Evolutionary conservation across 2,113 vertebrate species (phyloP), one percentile per base, ranked within the genome.

Genomic region (Zosterops lateralis): DNA sequence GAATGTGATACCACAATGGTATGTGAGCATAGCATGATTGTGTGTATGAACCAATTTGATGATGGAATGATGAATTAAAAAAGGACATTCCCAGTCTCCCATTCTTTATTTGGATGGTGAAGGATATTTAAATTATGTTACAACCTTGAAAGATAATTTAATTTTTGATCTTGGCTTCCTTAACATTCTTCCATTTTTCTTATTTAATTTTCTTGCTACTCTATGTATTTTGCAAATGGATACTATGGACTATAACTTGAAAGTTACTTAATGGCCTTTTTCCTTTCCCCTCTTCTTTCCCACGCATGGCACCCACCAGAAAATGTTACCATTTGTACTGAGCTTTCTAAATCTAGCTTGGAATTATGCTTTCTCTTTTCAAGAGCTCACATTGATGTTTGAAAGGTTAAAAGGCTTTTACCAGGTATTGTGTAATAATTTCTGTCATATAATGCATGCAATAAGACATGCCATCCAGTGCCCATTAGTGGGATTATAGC

Each of bases 261-360:
- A 84, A 64, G 61, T 83, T 84, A 45, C 25, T 74, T 71, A 56
- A 72, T 44, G 44, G 32, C n/a, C 17, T 64, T 15, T 62, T 61
- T 89, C 32, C 26, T 91, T 72, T 32, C 28, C 14, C 21, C 10
- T 6, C 3, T 54, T 88, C 47, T 89, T 84, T 53, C 51, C 8
- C 1, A 0, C 0, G 0, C 3, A 1, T 71, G 26, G 20, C 31
- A n/a, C 29, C 77, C 29, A 15, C 26, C 12, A 54, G 57, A 75
- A 91, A 51, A 71, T 54, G 51, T 31, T 34, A n/a, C 51, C 8
- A 3, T 79, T 88, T 78, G 40, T 81, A 74, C 18, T 73, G 42
- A 70, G 50, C 31, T 87, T 89, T 87, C 70, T 75, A 73, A 73
- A 73, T 79, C 28, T 83, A 44, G 2, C 16, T 36, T 82, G 70